Evolutionary conservation across 2,888 invertebrate genomes (phyloP).

Genomic region (Eupithecia pulchellata): DNA sequence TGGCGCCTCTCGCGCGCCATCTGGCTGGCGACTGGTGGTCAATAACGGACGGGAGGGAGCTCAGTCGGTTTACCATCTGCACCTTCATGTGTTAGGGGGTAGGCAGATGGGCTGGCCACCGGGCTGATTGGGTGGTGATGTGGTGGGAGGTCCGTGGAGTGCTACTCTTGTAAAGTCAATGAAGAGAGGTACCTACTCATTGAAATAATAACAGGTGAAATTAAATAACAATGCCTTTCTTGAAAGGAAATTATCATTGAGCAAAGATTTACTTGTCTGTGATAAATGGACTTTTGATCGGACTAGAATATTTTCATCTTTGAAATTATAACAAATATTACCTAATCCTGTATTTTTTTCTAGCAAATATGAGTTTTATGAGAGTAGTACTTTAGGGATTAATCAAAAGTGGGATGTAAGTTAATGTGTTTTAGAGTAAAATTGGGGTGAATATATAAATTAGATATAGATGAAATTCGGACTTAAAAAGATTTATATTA

Average conservation of each 20-base stretch:
- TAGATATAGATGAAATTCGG: not conserved
- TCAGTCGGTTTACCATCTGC: slow-evolving; percentile 94
- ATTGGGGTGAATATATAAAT: not conserved
- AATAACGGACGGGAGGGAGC: slow-evolving; percentile 93
- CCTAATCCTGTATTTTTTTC: not conserved
- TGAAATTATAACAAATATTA: not conserved
- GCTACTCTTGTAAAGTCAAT: not conserved
- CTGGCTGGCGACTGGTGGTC: slow-evolving; percentile 91
- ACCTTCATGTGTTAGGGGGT: slow-evolving; percentile 93
- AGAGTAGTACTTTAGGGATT: slow-evolving; percentile 2
- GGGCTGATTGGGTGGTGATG: not conserved
- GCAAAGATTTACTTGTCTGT: not conserved
- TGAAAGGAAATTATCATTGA: not conserved
- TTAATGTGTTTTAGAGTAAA: not conserved
- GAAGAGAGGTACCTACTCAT: no score
- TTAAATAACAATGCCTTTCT: no score
- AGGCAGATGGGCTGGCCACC: slow-evolving; percentile 92
- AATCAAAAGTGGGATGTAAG: not conserved
- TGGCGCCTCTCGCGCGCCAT: slow-evolving; percentile 86
- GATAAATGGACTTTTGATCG: not conserved
- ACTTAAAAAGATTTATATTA: not conserved
- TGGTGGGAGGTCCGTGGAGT: not conserved
- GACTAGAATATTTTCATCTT: not conserved
- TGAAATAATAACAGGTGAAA: no score
- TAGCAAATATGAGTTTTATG: not conserved